These are phyloP conservation scores for Masnerella sp. DNA, from an alignment of 2,888 invertebrate species.

Conservation along the genomic window DNA sequence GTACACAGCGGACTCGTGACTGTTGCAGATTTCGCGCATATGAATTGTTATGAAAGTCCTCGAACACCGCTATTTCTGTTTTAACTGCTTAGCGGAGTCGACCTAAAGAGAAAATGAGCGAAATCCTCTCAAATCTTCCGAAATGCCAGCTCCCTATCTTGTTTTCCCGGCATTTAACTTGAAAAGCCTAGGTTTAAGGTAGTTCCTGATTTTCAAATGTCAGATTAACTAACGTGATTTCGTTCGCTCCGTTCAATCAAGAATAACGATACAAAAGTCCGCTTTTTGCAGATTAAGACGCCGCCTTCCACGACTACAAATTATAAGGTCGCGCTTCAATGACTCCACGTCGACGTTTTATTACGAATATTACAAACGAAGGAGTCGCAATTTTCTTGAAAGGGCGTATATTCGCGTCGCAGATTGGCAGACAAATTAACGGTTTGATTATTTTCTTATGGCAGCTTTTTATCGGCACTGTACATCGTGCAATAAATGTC, in stretches of 20 bases:
- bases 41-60: conserved; percentile 54
- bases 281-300: conserved; percentile 25
- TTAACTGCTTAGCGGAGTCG: conserved; percentile 44
- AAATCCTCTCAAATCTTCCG: conserved; percentile 55
- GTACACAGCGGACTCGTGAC: conserved; percentile 43
- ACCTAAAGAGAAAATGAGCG: conserved; percentile 52
- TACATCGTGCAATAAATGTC: too few species aligned
- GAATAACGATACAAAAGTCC: conserved; percentile 25
- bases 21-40: conserved; percentile 50
- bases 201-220: conserved; percentile 47
- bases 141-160: conserved; percentile 56
- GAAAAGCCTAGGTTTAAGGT: conserved; percentile 44
- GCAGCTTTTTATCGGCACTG: too few species aligned
- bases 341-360: not conserved
- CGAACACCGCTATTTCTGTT: conserved; percentile 51
- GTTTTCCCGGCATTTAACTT: conserved; percentile 53
- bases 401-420: too few species aligned
- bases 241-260: conserved; percentile 37
- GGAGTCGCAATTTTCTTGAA: too few species aligned
- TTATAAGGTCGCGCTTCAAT: conserved; percentile 6
- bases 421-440: too few species aligned
- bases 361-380: not conserved
- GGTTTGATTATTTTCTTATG: too few species aligned
- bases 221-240: conserved; percentile 44
- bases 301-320: conserved; percentile 9